phyloP scores from a whole-genome alignment of 1,140 invertebrate species.

The Macrostomum lignano region DNA sequence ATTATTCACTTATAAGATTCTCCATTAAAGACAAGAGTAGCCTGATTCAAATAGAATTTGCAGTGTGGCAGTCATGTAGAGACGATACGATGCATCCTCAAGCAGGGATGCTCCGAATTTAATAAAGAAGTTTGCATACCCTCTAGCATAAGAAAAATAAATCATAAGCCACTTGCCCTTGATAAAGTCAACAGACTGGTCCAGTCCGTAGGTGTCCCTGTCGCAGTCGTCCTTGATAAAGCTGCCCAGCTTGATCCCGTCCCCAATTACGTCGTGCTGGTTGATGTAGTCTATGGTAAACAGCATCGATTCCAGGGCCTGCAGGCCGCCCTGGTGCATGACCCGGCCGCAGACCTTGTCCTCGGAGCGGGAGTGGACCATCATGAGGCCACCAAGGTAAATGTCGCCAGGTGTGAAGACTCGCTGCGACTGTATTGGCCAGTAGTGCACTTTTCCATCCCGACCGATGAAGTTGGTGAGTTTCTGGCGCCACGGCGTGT shows the following conservation, averaged over 20 bases:
- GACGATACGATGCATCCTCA: too few species aligned
- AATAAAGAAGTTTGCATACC: too few species aligned
- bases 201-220: constrained; percentile 71
- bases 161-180: constrained; percentile 52
- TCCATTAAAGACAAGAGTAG: not conserved
- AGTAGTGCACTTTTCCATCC: too few species aligned
- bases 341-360: constrained; percentile 53
- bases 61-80: too few species aligned
- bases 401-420: too few species aligned
- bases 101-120: too few species aligned
- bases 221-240: constrained; percentile 77
- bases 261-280: constrained; percentile 20
- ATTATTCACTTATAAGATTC: too few species aligned
- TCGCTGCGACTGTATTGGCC: too few species aligned
- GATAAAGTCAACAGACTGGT: constrained; percentile 83
- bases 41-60: not conserved
- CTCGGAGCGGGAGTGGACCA: constrained; percentile 63
- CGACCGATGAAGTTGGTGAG: too few species aligned
- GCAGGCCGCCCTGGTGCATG: constrained; percentile 63
- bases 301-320: constrained; percentile 66
- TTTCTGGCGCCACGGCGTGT: too few species aligned
- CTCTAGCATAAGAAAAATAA: too few species aligned
- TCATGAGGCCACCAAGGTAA: constrained; percentile 56
- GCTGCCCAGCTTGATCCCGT: constrained; percentile 38
- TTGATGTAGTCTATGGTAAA: constrained; percentile 62